Evolutionary conservation across 2,888 invertebrate species (phyloP), one percentile per base, ranked within the genome.

Genomic region (Epistrophella euchroma): DNA sequence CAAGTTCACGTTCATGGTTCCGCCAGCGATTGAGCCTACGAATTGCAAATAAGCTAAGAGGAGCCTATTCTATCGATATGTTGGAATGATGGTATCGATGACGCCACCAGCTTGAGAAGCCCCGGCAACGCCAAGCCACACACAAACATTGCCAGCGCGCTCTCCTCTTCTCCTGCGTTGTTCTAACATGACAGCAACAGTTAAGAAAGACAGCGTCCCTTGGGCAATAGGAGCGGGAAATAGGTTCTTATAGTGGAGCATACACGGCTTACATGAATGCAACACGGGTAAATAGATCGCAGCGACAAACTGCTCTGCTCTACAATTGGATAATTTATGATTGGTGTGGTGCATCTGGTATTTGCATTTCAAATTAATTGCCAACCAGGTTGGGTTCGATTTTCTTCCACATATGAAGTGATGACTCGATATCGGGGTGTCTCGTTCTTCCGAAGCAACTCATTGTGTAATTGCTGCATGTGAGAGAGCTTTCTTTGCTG

Each of bases 241-340:
- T 70, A 28, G 22, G 28, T 22, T 45, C 5, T 43, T 32, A 32
- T 3, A n/a, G 13, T 22, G 40, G 11, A 43, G 50, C 28, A 45
- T 45, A 68, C 62, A 58, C n/a, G n/a, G 52, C 43, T 60, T 52
- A 70, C 80, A 72, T 47, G 68, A 35, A 71, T 13, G 47, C 60
- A 56, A 76, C 75, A 76, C 47, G 15, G 68, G 73, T 70, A 58
- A 81, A 78, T 85, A 83, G 85, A 79, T 85, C 66, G 47, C 45
- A 60, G 64, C 82, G 88, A 88, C 88, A 88, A 88, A 88, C 88
- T 88, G 88, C 88, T 88, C 88, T 88, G 88, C 88, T 88, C 88
- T 88, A 81, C 88, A 88, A 88, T 88, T 88, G 88, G 84, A 88
- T 88, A 88, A 88, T 88, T 88, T 88, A 88, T 88, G 88, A 88